Conservation (phyloP, 2,888 invertebrate species). For the Aromia moschata region DNA sequence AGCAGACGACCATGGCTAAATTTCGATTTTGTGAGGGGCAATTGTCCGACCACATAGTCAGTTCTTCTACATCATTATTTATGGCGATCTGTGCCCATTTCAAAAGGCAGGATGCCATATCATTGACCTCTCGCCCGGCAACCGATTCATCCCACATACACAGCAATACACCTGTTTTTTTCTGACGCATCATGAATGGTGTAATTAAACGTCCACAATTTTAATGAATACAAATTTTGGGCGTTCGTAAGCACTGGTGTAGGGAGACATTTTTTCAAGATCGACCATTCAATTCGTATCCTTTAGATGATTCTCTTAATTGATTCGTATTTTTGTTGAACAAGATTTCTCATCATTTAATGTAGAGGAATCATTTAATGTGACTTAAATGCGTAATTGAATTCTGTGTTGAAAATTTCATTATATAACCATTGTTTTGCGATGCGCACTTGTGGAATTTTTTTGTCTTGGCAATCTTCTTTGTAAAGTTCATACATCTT, state of each 20-base stretch:
- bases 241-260: not conserved
- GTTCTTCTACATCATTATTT: not conserved
- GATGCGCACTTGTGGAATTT: conserved; percentile 19
- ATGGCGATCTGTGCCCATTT: not conserved
- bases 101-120: not conserved
- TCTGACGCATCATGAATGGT: not conserved
- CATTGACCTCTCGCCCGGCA: not conserved
- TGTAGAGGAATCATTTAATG: not conserved
- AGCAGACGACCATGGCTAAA: not conserved
- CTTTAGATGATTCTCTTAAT: not conserved
- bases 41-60: not conserved
- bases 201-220: no score
- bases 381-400: conserved; percentile 11
- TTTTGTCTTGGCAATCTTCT: conserved; percentile 26
- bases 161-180: no score
- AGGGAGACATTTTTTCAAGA: not conserved
- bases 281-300: no score
- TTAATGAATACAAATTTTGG: not conserved
- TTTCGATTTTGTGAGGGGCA: not conserved
- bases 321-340: no score
- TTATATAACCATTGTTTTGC: conserved; percentile 25
- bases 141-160: not conserved
- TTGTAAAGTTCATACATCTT: conserved; percentile 26
- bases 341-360: not conserved
- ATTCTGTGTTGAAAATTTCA: conserved; percentile 27